Evolutionary conservation across 2,888 invertebrate species (phyloP).

Genomic region (Notocelia uddmanniana): DNA sequence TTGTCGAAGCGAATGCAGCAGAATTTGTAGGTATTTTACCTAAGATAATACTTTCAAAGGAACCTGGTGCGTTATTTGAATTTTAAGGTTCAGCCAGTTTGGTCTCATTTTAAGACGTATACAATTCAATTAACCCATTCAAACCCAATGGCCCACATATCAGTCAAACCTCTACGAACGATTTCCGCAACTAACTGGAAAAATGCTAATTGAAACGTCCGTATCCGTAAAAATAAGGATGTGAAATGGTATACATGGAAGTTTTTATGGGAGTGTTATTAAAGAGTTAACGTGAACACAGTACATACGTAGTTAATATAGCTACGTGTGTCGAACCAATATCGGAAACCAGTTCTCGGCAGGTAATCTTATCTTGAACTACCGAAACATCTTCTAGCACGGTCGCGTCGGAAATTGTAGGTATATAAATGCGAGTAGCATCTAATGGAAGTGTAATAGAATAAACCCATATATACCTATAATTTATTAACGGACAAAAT

Average conservation of each 20-base stretch:
- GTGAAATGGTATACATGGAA: not conserved
- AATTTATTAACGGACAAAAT: not conserved
- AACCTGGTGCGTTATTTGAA: too few species aligned
- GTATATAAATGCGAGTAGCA: not conserved
- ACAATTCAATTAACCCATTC: too few species aligned
- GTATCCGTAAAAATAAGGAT: too few species aligned
- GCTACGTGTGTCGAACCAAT: not conserved
- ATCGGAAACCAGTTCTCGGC: constrained; percentile 7
- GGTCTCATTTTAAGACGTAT: too few species aligned
- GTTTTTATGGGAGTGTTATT: not conserved
- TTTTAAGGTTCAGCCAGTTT: too few species aligned
- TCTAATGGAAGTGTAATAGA: not conserved
- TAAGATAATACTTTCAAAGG: too few species aligned
- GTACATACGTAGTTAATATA: not conserved
- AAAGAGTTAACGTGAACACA: not conserved
- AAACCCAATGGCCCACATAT: too few species aligned
- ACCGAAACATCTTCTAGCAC: constrained; percentile 7
- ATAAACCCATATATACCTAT: not conserved
- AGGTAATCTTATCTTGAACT: not conserved
- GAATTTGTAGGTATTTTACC: too few species aligned
- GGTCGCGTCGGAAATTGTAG: not conserved
- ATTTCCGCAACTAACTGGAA: too few species aligned
- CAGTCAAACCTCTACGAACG: too few species aligned
- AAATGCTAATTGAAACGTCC: too few species aligned
- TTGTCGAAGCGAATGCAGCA: too few species aligned